phyloP scores from a whole-genome alignment of 2,797 vertebrate species.

The Spinus pinus region DNA sequence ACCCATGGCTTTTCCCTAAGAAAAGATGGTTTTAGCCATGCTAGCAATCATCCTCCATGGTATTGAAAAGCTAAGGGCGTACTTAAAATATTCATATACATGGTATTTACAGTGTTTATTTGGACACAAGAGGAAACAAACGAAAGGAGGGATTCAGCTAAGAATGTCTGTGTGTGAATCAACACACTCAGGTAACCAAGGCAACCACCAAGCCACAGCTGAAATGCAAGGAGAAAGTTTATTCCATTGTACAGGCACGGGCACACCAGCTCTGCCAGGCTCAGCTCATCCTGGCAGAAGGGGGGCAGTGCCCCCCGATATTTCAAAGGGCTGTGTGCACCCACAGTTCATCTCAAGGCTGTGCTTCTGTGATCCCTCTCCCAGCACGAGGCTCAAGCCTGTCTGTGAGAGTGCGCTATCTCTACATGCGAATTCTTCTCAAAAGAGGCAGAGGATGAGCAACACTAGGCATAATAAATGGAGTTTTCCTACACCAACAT shows the following conservation, averaged over 20 bases:
- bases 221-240: neutral
- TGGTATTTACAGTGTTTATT: neutral
- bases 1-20: neutral
- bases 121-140: neutral
- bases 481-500: neutral
- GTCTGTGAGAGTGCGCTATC: neutral
- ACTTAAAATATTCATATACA: neutral
- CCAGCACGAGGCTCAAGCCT: neutral
- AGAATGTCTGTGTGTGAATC: neutral
- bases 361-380: no score
- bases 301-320: neutral
- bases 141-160: neutral
- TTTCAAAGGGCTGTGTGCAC: neutral
- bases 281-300: neutral
- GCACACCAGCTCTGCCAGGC: neutral
- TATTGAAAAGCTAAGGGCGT: neutral
- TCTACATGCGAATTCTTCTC: neutral
- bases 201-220: neutral
- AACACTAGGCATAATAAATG: neutral
- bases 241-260: rapidly evolving
- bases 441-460: neutral
- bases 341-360: neutral
- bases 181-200: neutral
- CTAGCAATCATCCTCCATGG: neutral
- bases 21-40: neutral